phyloP scores from a whole-genome alignment of 1,140 invertebrate genomes.

The Drosophila erecta region DNA sequence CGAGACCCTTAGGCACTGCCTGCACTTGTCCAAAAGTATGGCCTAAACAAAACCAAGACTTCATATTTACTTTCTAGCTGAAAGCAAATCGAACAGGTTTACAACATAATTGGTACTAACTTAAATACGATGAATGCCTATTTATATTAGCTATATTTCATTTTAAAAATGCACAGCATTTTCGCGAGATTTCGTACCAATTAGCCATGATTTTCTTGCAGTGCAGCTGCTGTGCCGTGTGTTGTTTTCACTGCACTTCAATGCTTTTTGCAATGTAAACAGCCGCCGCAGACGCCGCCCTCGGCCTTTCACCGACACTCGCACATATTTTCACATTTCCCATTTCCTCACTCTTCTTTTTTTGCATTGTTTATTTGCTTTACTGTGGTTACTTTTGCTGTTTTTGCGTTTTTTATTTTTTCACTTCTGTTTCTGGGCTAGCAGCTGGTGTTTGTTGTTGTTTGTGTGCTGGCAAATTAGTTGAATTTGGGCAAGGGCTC shows the following conservation, averaged over 20 bases:
- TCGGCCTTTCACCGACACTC: constrained; percentile 28
- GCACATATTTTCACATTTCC: constrained; percentile 70
- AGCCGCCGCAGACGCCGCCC: constrained; percentile 45
- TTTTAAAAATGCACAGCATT: too few species aligned
- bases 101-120: too few species aligned
- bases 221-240: constrained; percentile 47
- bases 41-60: too few species aligned
- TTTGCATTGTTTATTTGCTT: constrained; percentile 69
- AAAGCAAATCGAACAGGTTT: too few species aligned
- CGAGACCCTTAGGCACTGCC: neutral
- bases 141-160: too few species aligned
- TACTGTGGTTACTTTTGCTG: constrained; percentile 69
- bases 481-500: constrained; percentile 57
- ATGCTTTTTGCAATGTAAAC: constrained; percentile 83
- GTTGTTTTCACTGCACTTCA: constrained; percentile 77
- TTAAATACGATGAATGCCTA: too few species aligned
- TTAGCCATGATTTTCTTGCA: neutral
- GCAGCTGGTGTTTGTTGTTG: constrained; percentile 46
- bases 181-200: too few species aligned
- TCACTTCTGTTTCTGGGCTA: constrained; percentile 2
- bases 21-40: neutral
- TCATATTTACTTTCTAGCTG: too few species aligned
- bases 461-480: constrained; percentile 65
- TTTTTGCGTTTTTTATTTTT: constrained; percentile 39
- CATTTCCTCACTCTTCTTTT: constrained; percentile 20